phyloP scores from a whole-genome alignment of 2,113 vertebrate species.

The Trichechus manatus region DNA sequence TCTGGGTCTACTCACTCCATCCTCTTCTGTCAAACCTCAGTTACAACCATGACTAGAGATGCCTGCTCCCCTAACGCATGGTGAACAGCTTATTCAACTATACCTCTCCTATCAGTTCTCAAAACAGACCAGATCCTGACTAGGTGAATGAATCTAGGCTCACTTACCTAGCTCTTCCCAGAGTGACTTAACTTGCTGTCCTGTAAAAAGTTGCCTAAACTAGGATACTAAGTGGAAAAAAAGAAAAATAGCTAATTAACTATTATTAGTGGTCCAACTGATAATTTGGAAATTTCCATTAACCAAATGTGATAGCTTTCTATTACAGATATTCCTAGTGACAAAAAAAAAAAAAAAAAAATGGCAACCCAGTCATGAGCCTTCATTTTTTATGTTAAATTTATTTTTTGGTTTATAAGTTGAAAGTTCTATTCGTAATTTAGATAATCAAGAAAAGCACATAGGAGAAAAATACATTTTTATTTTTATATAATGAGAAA shows the following conservation, averaged over 20 bases:
- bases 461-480: neutral
- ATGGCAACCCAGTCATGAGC: neutral
- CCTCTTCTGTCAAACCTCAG: neutral
- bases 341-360: neutral
- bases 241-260: neutral
- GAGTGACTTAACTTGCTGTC: neutral
- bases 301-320: neutral
- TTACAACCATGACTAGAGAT: neutral
- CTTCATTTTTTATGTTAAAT: neutral
- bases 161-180: neutral
- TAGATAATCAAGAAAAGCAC: slow-evolving; percentile 13
- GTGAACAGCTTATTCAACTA: neutral
- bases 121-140: neutral
- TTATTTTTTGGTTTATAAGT: slow-evolving; percentile 35
- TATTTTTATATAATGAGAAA: slow-evolving; percentile 36
- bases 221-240: neutral
- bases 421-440: neutral
- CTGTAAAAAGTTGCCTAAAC: neutral
- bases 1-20: neutral
- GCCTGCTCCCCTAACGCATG: neutral
- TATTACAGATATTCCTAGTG: neutral
- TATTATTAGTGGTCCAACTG: neutral
- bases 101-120: neutral
- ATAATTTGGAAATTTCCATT: slow-evolving; percentile 50
- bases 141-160: neutral